Conservation (phyloP, 1,140 invertebrate species). For the Neotoxoptera formosana region DNA sequence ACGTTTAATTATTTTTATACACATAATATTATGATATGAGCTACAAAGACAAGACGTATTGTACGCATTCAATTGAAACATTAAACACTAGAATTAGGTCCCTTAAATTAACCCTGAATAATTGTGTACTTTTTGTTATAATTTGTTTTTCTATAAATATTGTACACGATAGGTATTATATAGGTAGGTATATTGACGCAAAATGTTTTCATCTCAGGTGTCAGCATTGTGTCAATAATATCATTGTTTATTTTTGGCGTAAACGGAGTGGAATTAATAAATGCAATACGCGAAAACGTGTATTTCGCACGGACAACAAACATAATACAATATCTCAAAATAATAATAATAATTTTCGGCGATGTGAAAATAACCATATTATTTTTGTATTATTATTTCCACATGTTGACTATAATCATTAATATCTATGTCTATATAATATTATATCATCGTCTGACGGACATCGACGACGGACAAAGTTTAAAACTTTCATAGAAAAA, state of each 20-base stretch:
- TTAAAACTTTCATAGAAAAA: neutral
- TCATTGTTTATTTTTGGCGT: neutral
- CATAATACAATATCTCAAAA: neutral
- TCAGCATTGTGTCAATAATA: neutral
- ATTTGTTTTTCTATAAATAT: neutral
- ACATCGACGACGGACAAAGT: neutral
- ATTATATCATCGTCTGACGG: neutral
- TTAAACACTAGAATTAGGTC: neutral
- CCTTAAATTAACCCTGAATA: conserved; percentile 35
- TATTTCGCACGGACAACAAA: neutral
- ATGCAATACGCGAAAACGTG: neutral
- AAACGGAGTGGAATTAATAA: neutral
- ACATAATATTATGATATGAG: neutral
- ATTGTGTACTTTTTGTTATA: neutral
- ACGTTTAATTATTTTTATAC: neutral
- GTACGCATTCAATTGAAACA: neutral
- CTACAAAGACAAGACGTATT: neutral
- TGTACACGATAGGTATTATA: neutral
- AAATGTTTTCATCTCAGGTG: neutral
- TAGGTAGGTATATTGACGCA: too few relatives aligned
- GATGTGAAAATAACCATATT: neutral
- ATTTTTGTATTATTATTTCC: too few relatives aligned
- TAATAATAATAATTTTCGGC: neutral
- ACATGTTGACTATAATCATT: neutral
- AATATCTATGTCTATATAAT: neutral